phyloP scores from a whole-genome alignment of 2,113 vertebrate genomes.

The Lycaon pictus region DNA sequence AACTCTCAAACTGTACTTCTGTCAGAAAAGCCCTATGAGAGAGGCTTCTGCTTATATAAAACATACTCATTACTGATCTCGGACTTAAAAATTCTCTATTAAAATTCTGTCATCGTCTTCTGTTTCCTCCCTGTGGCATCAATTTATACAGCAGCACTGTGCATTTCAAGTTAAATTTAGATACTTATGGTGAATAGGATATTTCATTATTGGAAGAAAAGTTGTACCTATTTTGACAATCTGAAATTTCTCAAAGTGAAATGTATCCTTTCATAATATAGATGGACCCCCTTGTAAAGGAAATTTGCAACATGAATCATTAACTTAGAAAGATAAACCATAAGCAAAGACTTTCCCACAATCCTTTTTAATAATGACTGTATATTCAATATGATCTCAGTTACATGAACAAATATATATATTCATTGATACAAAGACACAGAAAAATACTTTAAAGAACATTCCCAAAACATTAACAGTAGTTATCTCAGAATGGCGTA shows the following conservation, averaged over 20 bases:
- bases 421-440: slow-evolving; percentile 47
- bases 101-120: slow-evolving; percentile 54
- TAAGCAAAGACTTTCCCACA: slow-evolving; percentile 18
- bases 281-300: slow-evolving; percentile 34
- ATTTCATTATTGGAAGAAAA: slow-evolving; percentile 61
- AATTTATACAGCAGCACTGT: neutral
- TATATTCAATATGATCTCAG: slow-evolving; percentile 41
- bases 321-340: slow-evolving; percentile 55
- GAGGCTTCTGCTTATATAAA: slow-evolving; percentile 57
- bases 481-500: slow-evolving; percentile 23
- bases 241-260: slow-evolving; percentile 57
- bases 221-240: slow-evolving; percentile 26
- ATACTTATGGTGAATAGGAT: slow-evolving; percentile 46
- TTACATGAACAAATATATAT: slow-evolving; percentile 50
- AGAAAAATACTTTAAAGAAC: slow-evolving; percentile 49
- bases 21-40: slow-evolving; percentile 15
- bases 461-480: slow-evolving; percentile 55
- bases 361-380: slow-evolving; percentile 57
- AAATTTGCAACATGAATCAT: slow-evolving; percentile 38
- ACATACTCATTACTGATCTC: slow-evolving; percentile 38
- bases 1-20: slow-evolving; percentile 38
- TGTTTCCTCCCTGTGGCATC: slow-evolving; percentile 21
- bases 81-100: slow-evolving; percentile 51
- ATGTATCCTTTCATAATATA: slow-evolving; percentile 35
- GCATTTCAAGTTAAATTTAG: slow-evolving; percentile 66